Evolutionary conservation across 2,797 vertebrate species (phyloP).

Genomic region (Rhinophrynus dorsalis): DNA sequence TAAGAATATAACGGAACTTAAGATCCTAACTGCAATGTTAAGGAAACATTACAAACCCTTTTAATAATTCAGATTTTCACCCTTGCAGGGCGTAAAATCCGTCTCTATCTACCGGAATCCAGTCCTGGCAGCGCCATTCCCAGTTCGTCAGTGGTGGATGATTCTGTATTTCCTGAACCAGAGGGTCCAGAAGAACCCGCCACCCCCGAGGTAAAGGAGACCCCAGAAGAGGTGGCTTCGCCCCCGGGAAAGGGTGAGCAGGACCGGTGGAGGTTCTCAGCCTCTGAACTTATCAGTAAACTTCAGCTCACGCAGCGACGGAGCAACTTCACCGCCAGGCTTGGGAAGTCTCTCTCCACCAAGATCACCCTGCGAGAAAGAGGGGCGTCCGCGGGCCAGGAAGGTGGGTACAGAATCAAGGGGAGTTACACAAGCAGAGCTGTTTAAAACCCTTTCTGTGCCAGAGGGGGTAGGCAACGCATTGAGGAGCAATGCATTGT

Average conservation of each 20-base stretch:
- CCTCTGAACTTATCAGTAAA: constrained; percentile 85
- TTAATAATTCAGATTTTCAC: not conserved
- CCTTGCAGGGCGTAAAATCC: constrained; percentile 81
- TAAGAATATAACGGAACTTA: no score
- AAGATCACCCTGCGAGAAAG: constrained; percentile 71
- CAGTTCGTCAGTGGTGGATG: constrained; percentile 68
- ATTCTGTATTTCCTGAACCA: constrained; percentile 69
- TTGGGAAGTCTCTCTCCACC: constrained; percentile 81
- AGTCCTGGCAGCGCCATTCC: constrained; percentile 68
- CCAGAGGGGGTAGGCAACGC: no score
- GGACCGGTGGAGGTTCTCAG: constrained; percentile 84
- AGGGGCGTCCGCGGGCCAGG: constrained; percentile 61
- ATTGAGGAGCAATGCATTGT: no score
- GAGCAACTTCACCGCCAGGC: constrained; percentile 79
- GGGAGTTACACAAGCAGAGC: no score
- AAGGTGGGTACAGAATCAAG: constrained; percentile 52
- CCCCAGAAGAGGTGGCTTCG: constrained; percentile 44
- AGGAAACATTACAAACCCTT: no score
- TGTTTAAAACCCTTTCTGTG: no score
- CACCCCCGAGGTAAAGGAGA: constrained; percentile 51
- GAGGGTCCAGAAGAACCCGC: constrained; percentile 69
- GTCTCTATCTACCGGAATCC: constrained; percentile 79
- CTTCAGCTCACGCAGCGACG: constrained; percentile 82
- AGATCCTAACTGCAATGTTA: no score
- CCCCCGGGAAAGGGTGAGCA: constrained; percentile 66